A percentile compares a stretch with the other conserved stretches of the same genome.
Conservation (phyloP, 2,797 vertebrate genomes). For the Paramormyrops hopkinsi region DNA sequence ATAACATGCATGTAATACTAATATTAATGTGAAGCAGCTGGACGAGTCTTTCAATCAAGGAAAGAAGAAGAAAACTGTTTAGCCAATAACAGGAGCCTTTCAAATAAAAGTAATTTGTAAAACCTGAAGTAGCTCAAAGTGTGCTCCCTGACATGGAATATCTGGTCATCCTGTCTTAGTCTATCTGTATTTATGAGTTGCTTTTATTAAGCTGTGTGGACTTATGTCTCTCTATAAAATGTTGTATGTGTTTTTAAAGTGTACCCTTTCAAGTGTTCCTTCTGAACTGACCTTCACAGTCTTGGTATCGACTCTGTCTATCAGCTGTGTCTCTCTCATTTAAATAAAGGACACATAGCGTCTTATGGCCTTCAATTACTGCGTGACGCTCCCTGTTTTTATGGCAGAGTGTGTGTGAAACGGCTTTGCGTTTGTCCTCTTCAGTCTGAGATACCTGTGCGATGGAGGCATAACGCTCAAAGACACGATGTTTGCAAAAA, state of each 20-base stretch:
- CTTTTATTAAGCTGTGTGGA: background rate
- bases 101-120: background rate
- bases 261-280: background rate
- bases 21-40: background rate
- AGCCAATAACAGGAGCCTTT: background rate
- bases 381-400: background rate
- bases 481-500: background rate
- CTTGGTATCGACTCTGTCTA: background rate
- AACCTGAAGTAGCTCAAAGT: background rate
- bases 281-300: background rate
- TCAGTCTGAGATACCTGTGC: background rate
- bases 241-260: background rate
- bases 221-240: background rate
- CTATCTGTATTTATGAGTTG: background rate
- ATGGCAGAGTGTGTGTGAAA: background rate
- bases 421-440: background rate
- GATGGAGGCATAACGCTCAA: background rate
- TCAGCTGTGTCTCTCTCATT: background rate
- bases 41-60: background rate
- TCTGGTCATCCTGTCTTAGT: background rate
- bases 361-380: background rate
- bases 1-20: background rate
- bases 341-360: background rate
- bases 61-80: background rate
- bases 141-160: background rate